These are phyloP conservation scores for Hiodon alosoides DNA, from an alignment of 2,113 vertebrate species.

Conservation along the genomic window DNA sequence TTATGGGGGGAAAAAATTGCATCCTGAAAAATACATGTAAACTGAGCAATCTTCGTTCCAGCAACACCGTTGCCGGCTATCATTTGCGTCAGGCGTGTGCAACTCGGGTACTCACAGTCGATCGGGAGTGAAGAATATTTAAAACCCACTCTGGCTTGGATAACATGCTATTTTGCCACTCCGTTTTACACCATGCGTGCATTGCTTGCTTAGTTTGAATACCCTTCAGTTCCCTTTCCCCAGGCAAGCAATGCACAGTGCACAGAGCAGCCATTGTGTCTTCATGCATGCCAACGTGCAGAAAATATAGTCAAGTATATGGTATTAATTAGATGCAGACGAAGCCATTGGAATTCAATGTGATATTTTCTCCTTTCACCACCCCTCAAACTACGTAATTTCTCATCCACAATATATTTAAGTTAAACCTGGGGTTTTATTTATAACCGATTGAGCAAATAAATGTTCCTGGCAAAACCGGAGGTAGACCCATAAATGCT, in stretches of 20 bases:
- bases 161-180: conserved; percentile 46
- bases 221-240: conserved; percentile 41
- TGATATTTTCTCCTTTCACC: conserved; percentile 48
- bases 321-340: conserved; percentile 62
- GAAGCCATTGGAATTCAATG: conserved; percentile 52
- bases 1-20: no score
- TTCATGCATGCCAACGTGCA: conserved; percentile 52
- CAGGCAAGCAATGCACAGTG: conserved; percentile 43
- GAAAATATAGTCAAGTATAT: conserved; percentile 46
- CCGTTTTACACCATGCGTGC: conserved; percentile 43
- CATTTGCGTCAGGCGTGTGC: no score
- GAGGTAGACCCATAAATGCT: conserved; percentile 34
- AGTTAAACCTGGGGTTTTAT: conserved; percentile 34
- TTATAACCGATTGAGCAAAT: conserved; percentile 31
- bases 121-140: no score
- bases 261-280: conserved; percentile 41
- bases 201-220: conserved; percentile 39
- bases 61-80: no score
- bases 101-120: no score
- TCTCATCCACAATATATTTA: conserved; percentile 29
- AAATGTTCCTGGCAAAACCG: conserved; percentile 34
- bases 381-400: conserved; percentile 29
- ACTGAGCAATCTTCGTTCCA: no score
- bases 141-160: background rate
- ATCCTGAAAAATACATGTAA: no score